Percentiles rank a stretch among this genome's conserved stretches.
Evolutionary conservation across 2,113 vertebrate genomes (phyloP).

Genomic region (Myotis lucifugus): DNA sequence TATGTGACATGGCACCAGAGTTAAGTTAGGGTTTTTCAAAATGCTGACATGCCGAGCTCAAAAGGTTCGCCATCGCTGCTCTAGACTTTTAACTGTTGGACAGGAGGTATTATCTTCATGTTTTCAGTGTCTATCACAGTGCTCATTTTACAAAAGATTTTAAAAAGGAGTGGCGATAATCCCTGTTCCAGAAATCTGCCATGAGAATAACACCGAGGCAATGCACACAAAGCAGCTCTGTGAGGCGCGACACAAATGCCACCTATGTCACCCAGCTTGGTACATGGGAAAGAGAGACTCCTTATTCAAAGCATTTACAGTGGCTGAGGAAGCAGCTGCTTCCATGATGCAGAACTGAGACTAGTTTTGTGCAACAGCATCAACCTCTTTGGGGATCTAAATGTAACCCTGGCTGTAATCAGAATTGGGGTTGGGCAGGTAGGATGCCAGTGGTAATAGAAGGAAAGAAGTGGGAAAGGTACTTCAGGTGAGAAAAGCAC

Average conservation of each 20-base stretch:
- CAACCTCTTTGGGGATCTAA: constrained; percentile 1
- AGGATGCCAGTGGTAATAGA: neutral
- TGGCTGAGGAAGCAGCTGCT: neutral
- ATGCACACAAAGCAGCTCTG: neutral
- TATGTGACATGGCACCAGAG: no score
- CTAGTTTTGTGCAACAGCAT: neutral
- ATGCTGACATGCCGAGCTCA: no score
- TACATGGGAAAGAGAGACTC: neutral
- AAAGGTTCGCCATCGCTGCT: no score
- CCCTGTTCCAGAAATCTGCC: neutral
- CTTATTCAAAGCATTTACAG: neutral
- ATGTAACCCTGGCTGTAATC: neutral
- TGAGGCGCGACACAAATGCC: no score
- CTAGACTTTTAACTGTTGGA: neutral
- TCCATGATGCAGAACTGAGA: neutral
- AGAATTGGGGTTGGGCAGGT: neutral
- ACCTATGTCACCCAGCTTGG: neutral
- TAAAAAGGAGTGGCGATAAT: neutral
- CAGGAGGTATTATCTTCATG: neutral
- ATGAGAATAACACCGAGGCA: neutral
- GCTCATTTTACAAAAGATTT: neutral
- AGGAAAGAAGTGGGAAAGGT: neutral
- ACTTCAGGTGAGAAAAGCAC: neutral
- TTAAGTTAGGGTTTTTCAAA: no score
- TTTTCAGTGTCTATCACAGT: neutral